A percentile compares a stretch with the other conserved stretches of the same genome.
These are phyloP conservation scores for Plestiodon gilberti DNA, from an alignment of 2,113 vertebrate species.

Conservation along the genomic window DNA sequence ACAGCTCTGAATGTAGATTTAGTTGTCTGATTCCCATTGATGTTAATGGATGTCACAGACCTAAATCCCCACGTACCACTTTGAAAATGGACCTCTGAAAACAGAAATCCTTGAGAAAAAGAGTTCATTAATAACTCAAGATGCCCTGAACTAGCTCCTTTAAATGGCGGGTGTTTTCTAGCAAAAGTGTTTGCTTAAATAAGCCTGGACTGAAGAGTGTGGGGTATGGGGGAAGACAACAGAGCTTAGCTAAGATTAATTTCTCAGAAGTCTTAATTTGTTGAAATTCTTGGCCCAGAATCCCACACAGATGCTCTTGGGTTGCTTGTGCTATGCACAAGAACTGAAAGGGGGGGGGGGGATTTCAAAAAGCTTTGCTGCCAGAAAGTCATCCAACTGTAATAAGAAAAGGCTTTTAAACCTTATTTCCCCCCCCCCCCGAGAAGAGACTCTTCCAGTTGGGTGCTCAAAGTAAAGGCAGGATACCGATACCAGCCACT, in stretches of 20 bases:
- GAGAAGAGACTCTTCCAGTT: slow-evolving; percentile 5
- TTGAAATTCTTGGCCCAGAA: neutral
- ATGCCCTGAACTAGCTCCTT: neutral
- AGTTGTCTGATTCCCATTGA: neutral
- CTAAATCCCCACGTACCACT: neutral
- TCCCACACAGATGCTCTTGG: neutral
- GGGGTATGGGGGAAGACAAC: neutral
- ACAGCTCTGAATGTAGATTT: neutral
- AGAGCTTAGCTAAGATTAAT: neutral
- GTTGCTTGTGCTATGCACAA: neutral
- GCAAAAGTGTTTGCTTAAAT: neutral
- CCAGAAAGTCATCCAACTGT: neutral
- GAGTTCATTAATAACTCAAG: neutral
- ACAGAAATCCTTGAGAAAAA: neutral
- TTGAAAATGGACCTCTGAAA: slow-evolving; percentile 13
- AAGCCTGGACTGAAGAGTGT: neutral
- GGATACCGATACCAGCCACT: neutral
- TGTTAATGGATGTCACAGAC: neutral
- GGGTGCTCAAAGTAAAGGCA: slow-evolving; percentile 3
- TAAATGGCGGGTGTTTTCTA: neutral
- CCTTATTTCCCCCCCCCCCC: neutral
- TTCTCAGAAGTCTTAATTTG: neutral
- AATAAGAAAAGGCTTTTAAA: neutral
- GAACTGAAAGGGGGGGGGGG: neutral
- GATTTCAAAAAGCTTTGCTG: neutral